Evolutionary conservation across 2,888 invertebrate genomes (phyloP).

Genomic region (Diplolepis rosae): DNA sequence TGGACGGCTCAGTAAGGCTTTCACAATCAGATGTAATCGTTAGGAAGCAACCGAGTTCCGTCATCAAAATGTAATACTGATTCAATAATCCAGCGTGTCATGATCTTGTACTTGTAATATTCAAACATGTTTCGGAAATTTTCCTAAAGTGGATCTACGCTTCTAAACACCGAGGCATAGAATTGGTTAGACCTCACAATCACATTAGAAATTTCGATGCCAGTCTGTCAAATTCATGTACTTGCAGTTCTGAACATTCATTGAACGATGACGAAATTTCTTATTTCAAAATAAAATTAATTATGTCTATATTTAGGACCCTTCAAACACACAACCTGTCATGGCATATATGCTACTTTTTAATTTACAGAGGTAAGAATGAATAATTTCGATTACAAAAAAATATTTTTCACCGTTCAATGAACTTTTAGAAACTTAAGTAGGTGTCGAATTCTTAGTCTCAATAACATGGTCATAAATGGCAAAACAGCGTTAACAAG

Average conservation of each 20-base stretch:
- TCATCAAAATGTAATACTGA: slow-evolving; percentile 17
- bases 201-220: not conserved
- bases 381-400: no score
- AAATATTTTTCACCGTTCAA: no score
- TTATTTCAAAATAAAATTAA: no score
- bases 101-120: slow-evolving; percentile 15
- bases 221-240: not conserved
- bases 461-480: not conserved
- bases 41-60: not conserved
- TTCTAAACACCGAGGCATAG: not conserved
- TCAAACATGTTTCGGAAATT: slow-evolving; percentile 13
- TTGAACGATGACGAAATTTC: no score
- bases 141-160: slow-evolving; percentile 1
- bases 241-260: no score
- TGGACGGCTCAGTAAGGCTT: slow-evolving; percentile 6
- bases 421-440: no score
- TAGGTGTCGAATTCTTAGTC: no score
- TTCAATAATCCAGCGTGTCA: slow-evolving; percentile 28
- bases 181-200: not conserved
- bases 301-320: no score
- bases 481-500: no score
- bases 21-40: not conserved
- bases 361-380: no score
- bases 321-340: no score
- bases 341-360: no score